Conservation (phyloP, 2,113 vertebrate species). For the Macquaria ambigua region DNA sequence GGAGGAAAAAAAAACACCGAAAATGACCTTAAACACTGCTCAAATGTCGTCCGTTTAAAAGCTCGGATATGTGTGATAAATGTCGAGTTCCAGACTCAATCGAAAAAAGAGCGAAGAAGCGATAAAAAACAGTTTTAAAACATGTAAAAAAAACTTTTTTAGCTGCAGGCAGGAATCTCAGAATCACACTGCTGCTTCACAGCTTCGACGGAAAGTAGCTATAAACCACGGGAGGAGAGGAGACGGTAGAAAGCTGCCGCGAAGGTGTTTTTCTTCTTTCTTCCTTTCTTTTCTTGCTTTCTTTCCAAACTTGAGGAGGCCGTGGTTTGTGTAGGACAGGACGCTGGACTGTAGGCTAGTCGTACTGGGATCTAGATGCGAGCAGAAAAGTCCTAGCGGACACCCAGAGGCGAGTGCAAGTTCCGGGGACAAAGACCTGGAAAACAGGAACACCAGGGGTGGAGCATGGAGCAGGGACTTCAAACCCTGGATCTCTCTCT, state of each 20-base stretch:
- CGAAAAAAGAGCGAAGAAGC: conserved; percentile 8
- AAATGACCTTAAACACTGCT: neutral
- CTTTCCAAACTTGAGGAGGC: conserved; percentile 56
- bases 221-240: conserved; percentile 33
- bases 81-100: conserved; percentile 50
- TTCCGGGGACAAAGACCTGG: conserved; percentile 86
- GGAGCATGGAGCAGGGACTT: conserved; percentile 77
- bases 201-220: conserved; percentile 47
- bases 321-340: conserved; percentile 60
- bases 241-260: conserved; percentile 12
- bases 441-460: conserved; percentile 80
- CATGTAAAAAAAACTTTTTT: conserved; percentile 44
- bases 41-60: conserved; percentile 15
- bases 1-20: neutral
- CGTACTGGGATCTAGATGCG: conserved; percentile 81
- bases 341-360: conserved; percentile 61
- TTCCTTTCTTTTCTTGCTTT: conserved; percentile 30
- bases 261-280: neutral
- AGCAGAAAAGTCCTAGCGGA: conserved; percentile 69
- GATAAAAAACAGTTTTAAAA: conserved; percentile 29
- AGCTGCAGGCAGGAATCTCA: conserved; percentile 45
- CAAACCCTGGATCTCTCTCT: neutral
- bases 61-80: neutral
- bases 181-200: conserved; percentile 27
- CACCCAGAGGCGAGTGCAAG: conserved; percentile 72